Evolutionary conservation across 1,140 invertebrate genomes (phyloP), one percentile per base, ranked within the genome.

Genomic region (Procambarus virginalis): DNA sequence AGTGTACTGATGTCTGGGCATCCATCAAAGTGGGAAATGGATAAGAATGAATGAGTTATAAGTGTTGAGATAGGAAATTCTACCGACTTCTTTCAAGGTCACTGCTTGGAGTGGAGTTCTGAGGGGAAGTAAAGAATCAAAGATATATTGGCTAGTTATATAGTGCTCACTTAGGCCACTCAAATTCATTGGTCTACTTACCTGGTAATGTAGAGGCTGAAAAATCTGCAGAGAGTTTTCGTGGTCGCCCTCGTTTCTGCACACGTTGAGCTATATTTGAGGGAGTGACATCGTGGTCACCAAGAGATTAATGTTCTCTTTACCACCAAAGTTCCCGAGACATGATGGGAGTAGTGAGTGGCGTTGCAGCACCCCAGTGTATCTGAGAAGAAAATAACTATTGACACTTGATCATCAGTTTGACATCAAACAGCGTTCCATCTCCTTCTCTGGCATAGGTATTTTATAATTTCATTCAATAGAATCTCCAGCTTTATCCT

Each of bases 191-290:
- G 51, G 12, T 55, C 5, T 58, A 79, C 60, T 51, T 64, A 84
- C 88, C 88, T 84, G 88, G 88, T 22, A 89, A 64, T 55, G 73
- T 22, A 70, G 88, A 89, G 10, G 88, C 70, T 2, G 49, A 78
- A 70, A 89, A 89, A 45, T 84, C 88, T 34, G 88, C 68, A 17
- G 88, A 84, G 20, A 89, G 80, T 45, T 89, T 89, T 20, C 88
- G 80, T 2, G 88, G 88, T 4, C 88, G 81, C 60, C 88, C 88
- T 70, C 88, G 77, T 68, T 89, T 89, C n/a, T 84, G 88, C 22
- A 84, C 70, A 2, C 81, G 88, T 20, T 81, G 88, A 20, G 76
- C 51, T n/a, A 60, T 73, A 49, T 75, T 78, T 6, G 88, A 89
- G 12, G 88, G 88, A 4, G 88, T 89, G 9, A 89, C 88, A 46